These are phyloP conservation scores for Dipodomys merriami DNA, from an alignment of 2,113 vertebrate genomes.

Conservation along the genomic window DNA sequence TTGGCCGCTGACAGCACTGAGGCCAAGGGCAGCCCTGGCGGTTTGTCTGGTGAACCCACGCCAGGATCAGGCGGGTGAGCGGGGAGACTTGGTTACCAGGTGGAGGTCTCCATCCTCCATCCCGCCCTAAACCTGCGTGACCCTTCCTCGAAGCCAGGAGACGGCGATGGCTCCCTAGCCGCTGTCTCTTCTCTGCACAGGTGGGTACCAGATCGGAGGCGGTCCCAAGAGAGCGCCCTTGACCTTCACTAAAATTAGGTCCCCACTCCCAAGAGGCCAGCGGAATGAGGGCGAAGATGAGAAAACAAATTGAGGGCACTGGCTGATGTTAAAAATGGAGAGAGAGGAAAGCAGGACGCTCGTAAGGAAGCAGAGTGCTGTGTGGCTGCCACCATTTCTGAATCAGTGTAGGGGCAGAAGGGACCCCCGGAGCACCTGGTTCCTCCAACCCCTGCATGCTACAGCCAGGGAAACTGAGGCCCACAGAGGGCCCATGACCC, in stretches of 20 bases:
- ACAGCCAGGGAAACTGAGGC: background rate
- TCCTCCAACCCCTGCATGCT: rapidly evolving
- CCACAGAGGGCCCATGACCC: rapidly evolving
- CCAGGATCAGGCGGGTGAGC: rapidly evolving
- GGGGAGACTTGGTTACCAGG: rapidly evolving
- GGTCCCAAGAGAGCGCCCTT: background rate
- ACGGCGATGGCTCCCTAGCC: background rate
- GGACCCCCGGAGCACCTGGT: background rate
- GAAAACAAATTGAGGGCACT: constrained; percentile 75
- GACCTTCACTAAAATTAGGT: constrained; percentile 75
- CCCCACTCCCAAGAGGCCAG: constrained; percentile 71
- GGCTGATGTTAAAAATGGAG: constrained; percentile 65
- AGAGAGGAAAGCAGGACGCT: background rate
- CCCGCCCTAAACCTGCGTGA: rapidly evolving
- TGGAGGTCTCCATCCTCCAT: rapidly evolving
- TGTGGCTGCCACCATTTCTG: background rate
- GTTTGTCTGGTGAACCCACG: background rate
- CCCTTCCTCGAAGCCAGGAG: background rate
- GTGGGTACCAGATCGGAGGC: background rate
- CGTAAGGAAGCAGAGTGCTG: rapidly evolving
- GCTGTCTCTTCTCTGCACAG: background rate
- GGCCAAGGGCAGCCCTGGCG: background rate
- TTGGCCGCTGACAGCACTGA: background rate
- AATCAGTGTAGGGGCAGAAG: rapidly evolving
- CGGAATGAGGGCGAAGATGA: constrained; percentile 77